These are phyloP conservation scores for Cantharis rufa DNA, from an alignment of 2,888 invertebrate genomes.

Conservation along the genomic window DNA sequence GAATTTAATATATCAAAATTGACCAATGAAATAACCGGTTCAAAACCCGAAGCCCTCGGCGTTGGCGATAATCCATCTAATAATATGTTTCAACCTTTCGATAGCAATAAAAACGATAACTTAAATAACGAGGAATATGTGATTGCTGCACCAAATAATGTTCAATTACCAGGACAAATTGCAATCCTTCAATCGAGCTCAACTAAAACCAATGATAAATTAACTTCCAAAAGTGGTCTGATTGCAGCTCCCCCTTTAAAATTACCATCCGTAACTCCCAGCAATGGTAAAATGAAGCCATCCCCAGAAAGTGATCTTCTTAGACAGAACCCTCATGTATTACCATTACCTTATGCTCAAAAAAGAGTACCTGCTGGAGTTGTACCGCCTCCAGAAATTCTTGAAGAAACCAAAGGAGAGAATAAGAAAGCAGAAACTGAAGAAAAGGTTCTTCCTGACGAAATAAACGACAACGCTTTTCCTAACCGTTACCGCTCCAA, in stretches of 20 bases:
- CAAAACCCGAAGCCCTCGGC: slow-evolving; percentile 21
- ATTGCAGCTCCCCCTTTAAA: slow-evolving; percentile 46
- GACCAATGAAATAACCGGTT: slow-evolving; percentile 3
- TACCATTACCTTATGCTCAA: slow-evolving; percentile 18
- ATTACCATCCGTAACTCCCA: slow-evolving; percentile 46
- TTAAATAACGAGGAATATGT: slow-evolving; percentile 33
- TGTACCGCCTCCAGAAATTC: slow-evolving; percentile 40
- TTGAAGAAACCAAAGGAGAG: slow-evolving; percentile 35
- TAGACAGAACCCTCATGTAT: slow-evolving; percentile 10
- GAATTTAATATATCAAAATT: neutral
- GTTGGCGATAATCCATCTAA: slow-evolving; percentile 32
- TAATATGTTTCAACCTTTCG: neutral
- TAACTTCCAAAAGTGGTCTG: slow-evolving; percentile 41
- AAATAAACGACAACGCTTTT: slow-evolving; percentile 42
- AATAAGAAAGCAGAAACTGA: slow-evolving; percentile 1
- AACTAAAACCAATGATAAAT: slow-evolving; percentile 28
- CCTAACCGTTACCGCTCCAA: slow-evolving; percentile 56
- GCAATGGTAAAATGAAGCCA: slow-evolving; percentile 38
- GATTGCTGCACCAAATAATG: slow-evolving; percentile 36
- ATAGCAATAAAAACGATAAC: slow-evolving; percentile 6
- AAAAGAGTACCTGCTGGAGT: slow-evolving; percentile 43
- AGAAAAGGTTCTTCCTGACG: slow-evolving; percentile 15
- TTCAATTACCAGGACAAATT: neutral
- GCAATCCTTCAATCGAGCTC: slow-evolving; percentile 26
- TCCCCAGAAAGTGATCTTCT: slow-evolving; percentile 22